Conservation (phyloP, 2,797 vertebrate species). For the Hydrolagus colliei region DNA sequence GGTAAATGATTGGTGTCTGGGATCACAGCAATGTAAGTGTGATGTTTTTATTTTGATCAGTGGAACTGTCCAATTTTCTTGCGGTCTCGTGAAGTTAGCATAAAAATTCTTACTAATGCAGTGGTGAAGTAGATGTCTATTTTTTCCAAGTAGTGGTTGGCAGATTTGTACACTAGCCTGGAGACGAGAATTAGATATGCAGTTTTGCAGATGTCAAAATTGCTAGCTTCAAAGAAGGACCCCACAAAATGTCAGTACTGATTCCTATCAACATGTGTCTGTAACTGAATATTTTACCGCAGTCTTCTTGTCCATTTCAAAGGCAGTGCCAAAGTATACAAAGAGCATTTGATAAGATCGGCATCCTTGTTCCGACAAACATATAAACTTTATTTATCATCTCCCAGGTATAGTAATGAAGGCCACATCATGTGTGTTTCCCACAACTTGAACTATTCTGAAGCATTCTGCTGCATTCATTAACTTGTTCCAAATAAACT, state of each 20-base stretch:
- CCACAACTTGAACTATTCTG: no score
- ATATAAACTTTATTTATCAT: no score
- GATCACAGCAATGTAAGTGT: background rate
- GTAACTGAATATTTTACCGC: background rate
- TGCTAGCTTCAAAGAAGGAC: background rate
- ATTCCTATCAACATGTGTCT: background rate
- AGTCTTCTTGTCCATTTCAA: background rate
- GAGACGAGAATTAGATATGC: background rate
- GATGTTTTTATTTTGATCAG: background rate
- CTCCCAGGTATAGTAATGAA: no score
- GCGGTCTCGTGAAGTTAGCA: conserved; percentile 8
- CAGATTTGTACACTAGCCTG: background rate
- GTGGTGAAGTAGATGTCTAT: background rate
- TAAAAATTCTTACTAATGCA: background rate
- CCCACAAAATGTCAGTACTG: background rate
- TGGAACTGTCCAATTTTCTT: background rate
- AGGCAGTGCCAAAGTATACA: background rate
- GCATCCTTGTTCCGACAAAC: no score
- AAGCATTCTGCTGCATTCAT: no score
- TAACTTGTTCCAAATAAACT: no score
- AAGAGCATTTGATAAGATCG: no score
- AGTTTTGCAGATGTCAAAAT: background rate
- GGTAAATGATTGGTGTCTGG: no score
- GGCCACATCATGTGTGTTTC: no score
- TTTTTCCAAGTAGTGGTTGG: background rate